Conservation (phyloP, 2,888 invertebrate species). For the Resseliella maxima region DNA sequence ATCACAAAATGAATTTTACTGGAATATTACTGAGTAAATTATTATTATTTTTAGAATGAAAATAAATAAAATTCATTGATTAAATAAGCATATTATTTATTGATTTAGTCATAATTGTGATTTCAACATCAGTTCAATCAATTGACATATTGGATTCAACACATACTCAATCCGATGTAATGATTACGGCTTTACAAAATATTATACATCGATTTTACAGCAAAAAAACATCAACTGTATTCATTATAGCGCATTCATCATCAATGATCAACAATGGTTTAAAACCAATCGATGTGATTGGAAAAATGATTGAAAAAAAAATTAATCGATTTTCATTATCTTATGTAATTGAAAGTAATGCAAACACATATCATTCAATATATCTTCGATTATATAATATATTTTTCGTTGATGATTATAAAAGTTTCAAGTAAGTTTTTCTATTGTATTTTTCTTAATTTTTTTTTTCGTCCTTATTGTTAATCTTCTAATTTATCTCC, state of each 20-base stretch:
- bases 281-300: neutral
- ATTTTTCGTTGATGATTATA: constrained; percentile 43
- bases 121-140: neutral
- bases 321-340: neutral
- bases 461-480: no score
- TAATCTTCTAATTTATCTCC: neutral
- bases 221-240: neutral
- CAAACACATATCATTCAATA: neutral
- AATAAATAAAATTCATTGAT: no score
- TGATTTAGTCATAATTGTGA: no score
- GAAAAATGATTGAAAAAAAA: neutral
- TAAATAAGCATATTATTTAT: no score
- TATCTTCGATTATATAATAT: neutral
- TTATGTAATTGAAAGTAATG: neutral
- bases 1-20: no score
- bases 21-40: no score
- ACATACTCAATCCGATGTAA: neutral
- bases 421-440: constrained; percentile 12
- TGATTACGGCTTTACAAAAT: neutral
- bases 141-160: neutral
- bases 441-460: no score
- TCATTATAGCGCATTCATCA: neutral
- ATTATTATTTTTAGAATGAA: no score
- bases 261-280: neutral
- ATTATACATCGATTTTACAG: neutral